phyloP scores from a whole-genome alignment of 2,113 vertebrate species.

The Oxyura jamaicensis region DNA sequence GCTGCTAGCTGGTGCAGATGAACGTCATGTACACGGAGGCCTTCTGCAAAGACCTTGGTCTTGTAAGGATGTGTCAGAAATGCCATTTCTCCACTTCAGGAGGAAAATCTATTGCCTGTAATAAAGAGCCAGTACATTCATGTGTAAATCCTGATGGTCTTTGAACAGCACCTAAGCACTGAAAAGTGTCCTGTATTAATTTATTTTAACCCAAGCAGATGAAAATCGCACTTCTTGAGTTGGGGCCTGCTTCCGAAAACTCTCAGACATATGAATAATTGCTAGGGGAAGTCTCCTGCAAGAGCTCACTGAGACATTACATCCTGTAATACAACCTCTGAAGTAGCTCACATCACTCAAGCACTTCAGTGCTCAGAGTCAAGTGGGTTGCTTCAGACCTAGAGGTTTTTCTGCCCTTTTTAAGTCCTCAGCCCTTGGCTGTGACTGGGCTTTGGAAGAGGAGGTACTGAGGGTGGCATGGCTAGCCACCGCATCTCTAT shows the following conservation, averaged over 20 bases:
- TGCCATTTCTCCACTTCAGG: neutral
- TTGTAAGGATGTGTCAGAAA: neutral
- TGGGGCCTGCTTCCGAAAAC: neutral
- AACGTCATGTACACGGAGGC: neutral
- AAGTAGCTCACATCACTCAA: neutral
- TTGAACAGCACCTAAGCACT: neutral
- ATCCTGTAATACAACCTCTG: neutral
- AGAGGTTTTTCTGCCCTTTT: neutral
- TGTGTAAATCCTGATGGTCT: neutral
- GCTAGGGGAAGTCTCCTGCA: neutral
- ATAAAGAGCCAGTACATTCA: neutral
- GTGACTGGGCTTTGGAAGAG: neutral
- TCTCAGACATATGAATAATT: neutral
- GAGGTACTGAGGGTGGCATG: neutral
- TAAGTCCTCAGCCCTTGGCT: neutral
- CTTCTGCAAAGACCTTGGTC: neutral
- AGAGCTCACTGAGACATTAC: neutral
- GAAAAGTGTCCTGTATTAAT: neutral
- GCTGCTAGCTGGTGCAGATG: neutral
- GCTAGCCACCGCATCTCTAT: neutral
- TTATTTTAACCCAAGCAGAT: neutral
- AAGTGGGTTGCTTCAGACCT: neutral
- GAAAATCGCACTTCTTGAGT: neutral
- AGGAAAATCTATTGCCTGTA: neutral
- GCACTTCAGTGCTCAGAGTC: accelerated